These are phyloP conservation scores for Podarcis siculus DNA, from an alignment of 2,797 vertebrate genomes.

Conservation along the genomic window DNA sequence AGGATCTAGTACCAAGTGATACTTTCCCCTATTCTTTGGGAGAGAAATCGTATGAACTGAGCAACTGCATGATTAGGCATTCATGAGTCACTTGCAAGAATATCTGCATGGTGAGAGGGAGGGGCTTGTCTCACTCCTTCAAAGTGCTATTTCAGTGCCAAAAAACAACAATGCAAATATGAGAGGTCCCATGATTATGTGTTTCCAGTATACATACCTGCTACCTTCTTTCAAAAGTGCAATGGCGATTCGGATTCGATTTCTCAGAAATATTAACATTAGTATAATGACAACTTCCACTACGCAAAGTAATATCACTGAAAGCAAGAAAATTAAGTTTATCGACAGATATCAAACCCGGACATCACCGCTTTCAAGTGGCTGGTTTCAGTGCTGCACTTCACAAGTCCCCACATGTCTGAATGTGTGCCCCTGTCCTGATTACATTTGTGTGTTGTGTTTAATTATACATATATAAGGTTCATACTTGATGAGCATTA, in stretches of 20 bases:
- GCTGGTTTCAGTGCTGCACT: not conserved
- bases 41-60: not conserved
- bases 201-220: constrained; percentile 79
- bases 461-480: constrained; percentile 14
- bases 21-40: not conserved
- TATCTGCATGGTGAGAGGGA: not conserved
- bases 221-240: constrained; percentile 93
- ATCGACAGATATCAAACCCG: not conserved
- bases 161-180: not conserved
- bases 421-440: not conserved
- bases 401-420: not conserved
- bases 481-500: constrained; percentile 16
- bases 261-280: constrained; percentile 90
- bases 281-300: constrained; percentile 85
- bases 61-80: not conserved
- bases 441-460: not conserved
- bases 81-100: not conserved
- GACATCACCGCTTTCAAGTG: not conserved
- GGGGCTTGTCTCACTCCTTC: not conserved
- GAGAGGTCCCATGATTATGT: not conserved
- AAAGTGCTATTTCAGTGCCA: not conserved
- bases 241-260: constrained; percentile 88
- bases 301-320: constrained; percentile 89
- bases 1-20: not conserved
- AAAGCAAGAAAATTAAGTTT: constrained; percentile 52